These are phyloP conservation scores for Mugil cephalus DNA, from an alignment of 2,113 vertebrate genomes.

Conservation along the genomic window DNA sequence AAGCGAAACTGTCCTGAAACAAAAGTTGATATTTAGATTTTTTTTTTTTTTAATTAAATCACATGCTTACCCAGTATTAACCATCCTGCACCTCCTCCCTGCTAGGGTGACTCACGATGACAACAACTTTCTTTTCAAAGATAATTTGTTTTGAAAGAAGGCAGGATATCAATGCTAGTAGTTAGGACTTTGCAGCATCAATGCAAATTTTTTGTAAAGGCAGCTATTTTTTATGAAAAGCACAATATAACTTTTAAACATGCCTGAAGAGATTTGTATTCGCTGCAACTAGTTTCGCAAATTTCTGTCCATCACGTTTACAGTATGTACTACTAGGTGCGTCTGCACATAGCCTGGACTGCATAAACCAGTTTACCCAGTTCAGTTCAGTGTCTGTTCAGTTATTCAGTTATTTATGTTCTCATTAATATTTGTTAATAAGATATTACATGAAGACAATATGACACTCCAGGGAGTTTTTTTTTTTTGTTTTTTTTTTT, in stretches of 20 bases:
- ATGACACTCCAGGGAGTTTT: conserved; percentile 15
- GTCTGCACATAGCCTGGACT: background rate
- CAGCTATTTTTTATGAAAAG: conserved; percentile 57
- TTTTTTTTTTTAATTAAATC: background rate
- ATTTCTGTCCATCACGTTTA: conserved; percentile 1
- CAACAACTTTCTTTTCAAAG: background rate
- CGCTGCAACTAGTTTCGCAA: background rate
- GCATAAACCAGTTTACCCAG: background rate
- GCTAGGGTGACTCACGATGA: background rate
- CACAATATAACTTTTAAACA: conserved; percentile 29
- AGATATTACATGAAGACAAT: conserved; percentile 4
- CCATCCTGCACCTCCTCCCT: background rate
- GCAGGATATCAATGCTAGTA: background rate
- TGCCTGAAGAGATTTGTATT: conserved; percentile 59
- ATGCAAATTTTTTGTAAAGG: conserved; percentile 37
- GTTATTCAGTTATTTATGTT: background rate
- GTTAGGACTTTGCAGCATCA: conserved; percentile 5
- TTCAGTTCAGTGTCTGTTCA: conserved; percentile 23
- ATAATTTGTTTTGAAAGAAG: conserved; percentile 3
- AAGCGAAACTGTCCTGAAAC: background rate
- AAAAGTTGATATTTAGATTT: background rate
- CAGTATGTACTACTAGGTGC: background rate
- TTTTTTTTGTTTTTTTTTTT: background rate
- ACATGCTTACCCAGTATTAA: background rate
- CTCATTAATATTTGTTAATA: conserved; percentile 24